Evolutionary conservation across 1,140 invertebrate species (phyloP), one percentile per base, ranked within the genome.

Genomic region (Antheraea pernyi): DNA sequence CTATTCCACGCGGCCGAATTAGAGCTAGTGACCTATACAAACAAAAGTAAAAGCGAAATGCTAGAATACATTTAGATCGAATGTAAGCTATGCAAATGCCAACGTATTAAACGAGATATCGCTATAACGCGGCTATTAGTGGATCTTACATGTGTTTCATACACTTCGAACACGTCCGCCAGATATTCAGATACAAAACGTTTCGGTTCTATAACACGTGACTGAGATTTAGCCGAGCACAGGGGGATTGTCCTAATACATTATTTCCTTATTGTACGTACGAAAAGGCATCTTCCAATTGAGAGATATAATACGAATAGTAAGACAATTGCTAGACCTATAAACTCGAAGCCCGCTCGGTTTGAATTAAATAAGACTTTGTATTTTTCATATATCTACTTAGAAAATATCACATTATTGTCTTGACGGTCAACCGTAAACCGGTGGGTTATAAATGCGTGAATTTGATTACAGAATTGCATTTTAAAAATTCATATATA

Each of bases 211-310:
- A 53, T 53, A 46, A 48, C 16, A 46, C 10, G 18, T 65, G 65
- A 67, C 22, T 59, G 13, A n/a, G 30, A 67, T 65, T 53, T 46
- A 48, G 18, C 16, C 39, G 46, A 59, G 65, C 46, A 59, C 9
- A 67, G 53, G 65, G 53, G 58, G 65, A 18, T 59, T 59, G 59
- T 39, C 16, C 13, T 67, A 67, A 67, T 67, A 36, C 65, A 67
- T 67, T 18, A 59, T 67, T 67, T 67, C 65, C 65, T 67, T 59
- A 67, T 59, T 67, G 53, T 59, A 16, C 53, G 30, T 19, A n/a
- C 53, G 59, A 37, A 59, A 67, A 67, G 19, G 59, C 13, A 67
- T 67, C 65, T 37, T 19, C 59, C 53, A 67, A 67, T 67, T 67
- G 65, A 67, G 65, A 67, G 65, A 36, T 58, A 46, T 18, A 18